Base-by-base conservation (phyloP, 2,888 invertebrate species). In the Noctua janthe region DNA sequence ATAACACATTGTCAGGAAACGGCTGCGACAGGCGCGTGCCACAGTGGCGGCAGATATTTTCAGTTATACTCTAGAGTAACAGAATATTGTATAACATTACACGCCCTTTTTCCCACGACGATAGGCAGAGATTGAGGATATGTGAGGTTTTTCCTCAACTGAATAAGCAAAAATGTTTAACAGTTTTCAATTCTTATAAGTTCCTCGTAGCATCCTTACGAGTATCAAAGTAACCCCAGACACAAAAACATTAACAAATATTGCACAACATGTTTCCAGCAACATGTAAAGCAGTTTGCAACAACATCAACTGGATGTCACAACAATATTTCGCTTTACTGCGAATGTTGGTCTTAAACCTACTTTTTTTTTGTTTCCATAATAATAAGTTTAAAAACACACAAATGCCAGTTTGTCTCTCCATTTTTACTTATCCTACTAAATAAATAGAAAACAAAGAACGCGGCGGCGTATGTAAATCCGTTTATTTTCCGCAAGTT, bases 1-100 rank as follows among this genome's bases (percentile, higher is more conserved):
- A 92, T 90, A 93, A 90, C 91, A 92, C 88, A 87, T 87, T 89
- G 89, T 88, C 84, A 86, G 76, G 81, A 76, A 88, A 89, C 73
- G 81, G 80, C 87, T 87, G 82, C 83, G 66, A 73, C 75, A 66
- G 39, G 35, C 66, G 23, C 74, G 76, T 67, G 83, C 86, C 80
- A 85, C 87, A 90, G 73, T 86, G 80, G 71, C 1, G 6, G 20
- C 84, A 81, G 11, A 77, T 83, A 74, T 72, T 76, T 72, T n/a
- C 35, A 59, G 17, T 10, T 49, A 29, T 11, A 39, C 72, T 62
- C 7, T 15, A 39, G 4, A 66, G 1, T 56, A 29, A 39, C 7
- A 17, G 17, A n/a, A 23, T 29, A 54, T 6, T 17, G 23, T 47
- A 8, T 39, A 8, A 73, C 2, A 8, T n/a, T 67, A 13, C 11